A percentile compares a stretch with the other conserved stretches of the same genome.
These are phyloP conservation scores for Sebastes baramenuke DNA, from an alignment of 2,797 vertebrate species.

Conservation along the genomic window DNA sequence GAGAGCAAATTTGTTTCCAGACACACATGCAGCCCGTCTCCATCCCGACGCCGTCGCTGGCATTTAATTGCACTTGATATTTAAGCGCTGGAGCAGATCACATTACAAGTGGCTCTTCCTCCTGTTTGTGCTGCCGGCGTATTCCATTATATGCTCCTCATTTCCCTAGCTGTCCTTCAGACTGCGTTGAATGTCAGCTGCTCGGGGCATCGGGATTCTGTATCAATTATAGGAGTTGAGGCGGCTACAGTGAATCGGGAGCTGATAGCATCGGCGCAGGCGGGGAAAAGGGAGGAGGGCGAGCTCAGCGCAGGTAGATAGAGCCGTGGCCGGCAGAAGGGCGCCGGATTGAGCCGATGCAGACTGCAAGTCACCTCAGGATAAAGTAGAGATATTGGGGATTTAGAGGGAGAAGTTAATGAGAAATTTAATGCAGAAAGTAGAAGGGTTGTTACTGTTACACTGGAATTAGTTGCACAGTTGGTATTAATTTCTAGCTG, in stretches of 20 bases:
- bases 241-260: constrained; percentile 81
- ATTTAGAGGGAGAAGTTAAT: constrained; percentile 12
- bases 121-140: constrained; percentile 66
- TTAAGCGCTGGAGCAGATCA: constrained; percentile 69
- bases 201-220: constrained; percentile 73
- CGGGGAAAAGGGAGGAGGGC: constrained; percentile 50
- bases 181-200: constrained; percentile 83
- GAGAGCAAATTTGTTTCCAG: constrained; percentile 51
- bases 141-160: constrained; percentile 70
- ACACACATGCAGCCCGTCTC: constrained; percentile 30
- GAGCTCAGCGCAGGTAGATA: constrained; percentile 6
- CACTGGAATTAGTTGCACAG: neutral
- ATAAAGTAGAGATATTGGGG: constrained; percentile 2
- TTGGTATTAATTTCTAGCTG: neutral
- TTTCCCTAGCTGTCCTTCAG: constrained; percentile 83
- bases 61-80: constrained; percentile 81
- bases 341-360: constrained; percentile 50
- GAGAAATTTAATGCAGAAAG: constrained; percentile 14
- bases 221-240: constrained; percentile 86
- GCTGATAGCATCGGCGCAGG: constrained; percentile 84
- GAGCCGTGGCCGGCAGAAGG: constrained; percentile 24
- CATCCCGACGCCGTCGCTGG: constrained; percentile 22
- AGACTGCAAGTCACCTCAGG: constrained; percentile 44
- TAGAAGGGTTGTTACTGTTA: neutral
- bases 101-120: constrained; percentile 72